Percentiles rank a stretch among this genome's conserved stretches.
Conservation (phyloP, 2,888 invertebrate species). For the Melinopterus prodromus region DNA sequence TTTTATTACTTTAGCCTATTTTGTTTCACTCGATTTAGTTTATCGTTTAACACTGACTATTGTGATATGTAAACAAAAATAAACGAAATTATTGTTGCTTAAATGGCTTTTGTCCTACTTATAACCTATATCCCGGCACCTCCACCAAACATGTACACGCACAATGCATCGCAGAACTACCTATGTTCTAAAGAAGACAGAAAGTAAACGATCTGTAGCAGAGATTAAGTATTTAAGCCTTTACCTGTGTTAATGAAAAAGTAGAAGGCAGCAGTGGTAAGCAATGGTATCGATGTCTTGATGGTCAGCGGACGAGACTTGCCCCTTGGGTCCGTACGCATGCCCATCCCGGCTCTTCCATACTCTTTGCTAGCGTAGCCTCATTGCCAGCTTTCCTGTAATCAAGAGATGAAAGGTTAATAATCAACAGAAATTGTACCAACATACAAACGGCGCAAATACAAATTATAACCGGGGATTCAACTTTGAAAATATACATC, state of each 20-base stretch:
- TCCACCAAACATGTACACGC: background rate
- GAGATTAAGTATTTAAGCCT: background rate
- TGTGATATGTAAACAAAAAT: too few relatives aligned
- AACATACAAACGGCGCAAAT: slow-evolving; percentile 4
- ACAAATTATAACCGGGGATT: background rate
- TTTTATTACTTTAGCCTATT: too few relatives aligned
- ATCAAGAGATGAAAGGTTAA: slow-evolving; percentile 38
- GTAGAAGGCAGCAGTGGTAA: slow-evolving; percentile 60
- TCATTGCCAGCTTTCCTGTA: slow-evolving; percentile 75
- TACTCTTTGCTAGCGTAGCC: slow-evolving; percentile 79
- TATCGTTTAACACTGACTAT: too few relatives aligned
- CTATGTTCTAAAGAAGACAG: background rate
- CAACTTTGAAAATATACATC: too few relatives aligned
- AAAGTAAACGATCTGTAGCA: background rate
- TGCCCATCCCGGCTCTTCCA: slow-evolving; percentile 93
- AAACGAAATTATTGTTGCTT: too few relatives aligned
- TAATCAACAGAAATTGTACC: slow-evolving; percentile 14
- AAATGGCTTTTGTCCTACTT: background rate
- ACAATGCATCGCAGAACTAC: background rate
- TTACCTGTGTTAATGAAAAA: slow-evolving; percentile 57
- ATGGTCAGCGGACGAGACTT: slow-evolving; percentile 68
- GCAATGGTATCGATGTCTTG: slow-evolving; percentile 56
- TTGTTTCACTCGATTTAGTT: too few relatives aligned
- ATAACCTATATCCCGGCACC: background rate
- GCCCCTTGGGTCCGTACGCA: slow-evolving; percentile 85